Base-by-base conservation (phyloP, 2,888 invertebrate genomes). In the Agonopterix arenella region DNA sequence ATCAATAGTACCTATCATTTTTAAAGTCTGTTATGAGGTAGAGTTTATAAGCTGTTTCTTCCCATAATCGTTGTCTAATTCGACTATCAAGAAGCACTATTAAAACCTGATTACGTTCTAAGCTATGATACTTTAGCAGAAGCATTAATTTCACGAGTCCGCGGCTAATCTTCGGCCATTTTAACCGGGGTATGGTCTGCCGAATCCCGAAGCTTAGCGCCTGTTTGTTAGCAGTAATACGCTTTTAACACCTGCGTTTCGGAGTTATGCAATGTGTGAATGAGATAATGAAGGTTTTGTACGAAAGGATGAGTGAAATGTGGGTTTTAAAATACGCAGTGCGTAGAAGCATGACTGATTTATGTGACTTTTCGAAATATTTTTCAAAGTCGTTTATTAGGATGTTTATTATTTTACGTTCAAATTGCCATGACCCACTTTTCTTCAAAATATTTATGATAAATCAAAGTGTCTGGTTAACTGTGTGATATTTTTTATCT, bases 201-300 rank as follows among this genome's bases (percentile, higher is more conserved):
- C 76, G 79, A 79, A 82, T 77, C 76, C 78, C 74, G 66, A 69
- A 72, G 82, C 84, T 85, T 86, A 85, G 69, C 83, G 77, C 81
- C 80, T 85, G 84, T 88, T 88, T 85, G 88, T 83, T 11, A 13
- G 11, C 73, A 70, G 70, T 85, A 83, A 84, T 84, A 80, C 76
- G 81, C 74, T 84, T 83, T 84, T 84, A 84, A 81, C 86, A 86
- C 86, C 83, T 84, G 84, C 75, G 81, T 73, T 81, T 50, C 38
- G 45, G 47, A 50, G 47, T 52, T 55, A 52, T 49, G 51, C 41
- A 45, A 66, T 62, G 66, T 67, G 66, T 66, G 71, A 70, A 72
- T 71, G 69, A 75, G 64, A 74, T 80, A 72, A 78, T 73, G 76
- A 72, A 67, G 66, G 66, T 72, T 73, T 74, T 73, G 69, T 70